Evolutionary conservation across 2,888 invertebrate genomes (phyloP).

Genomic region (Clostera curtula): DNA sequence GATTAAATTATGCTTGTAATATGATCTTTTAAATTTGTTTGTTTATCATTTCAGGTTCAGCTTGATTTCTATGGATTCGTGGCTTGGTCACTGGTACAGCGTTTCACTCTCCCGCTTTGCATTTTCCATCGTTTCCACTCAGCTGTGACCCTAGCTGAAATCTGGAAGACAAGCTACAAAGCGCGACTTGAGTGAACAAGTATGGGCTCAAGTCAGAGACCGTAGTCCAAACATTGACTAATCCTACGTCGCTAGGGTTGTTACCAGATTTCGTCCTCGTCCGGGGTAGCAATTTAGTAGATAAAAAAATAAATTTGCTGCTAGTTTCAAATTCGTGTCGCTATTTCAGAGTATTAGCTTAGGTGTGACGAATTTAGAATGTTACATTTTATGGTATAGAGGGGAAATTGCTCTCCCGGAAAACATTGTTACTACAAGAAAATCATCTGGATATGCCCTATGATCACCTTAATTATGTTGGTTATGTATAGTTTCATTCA

Average conservation of each 20-base stretch:
- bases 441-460: conserved; percentile 30
- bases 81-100: conserved; percentile 94
- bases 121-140: conserved; percentile 98
- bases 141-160: conserved; percentile 94
- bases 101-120: conserved; percentile 93
- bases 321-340: conserved; percentile 51
- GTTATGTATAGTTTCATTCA: conserved; percentile 30
- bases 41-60: conserved; percentile 74
- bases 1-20: neutral
- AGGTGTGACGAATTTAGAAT: conserved; percentile 49
- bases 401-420: conserved; percentile 45
- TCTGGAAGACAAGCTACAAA: conserved; percentile 97
- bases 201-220: conserved; percentile 27
- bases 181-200: conserved; percentile 86
- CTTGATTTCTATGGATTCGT: conserved; percentile 94
- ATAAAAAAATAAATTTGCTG: conserved; percentile 53
- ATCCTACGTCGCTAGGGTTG: conserved; percentile 34
- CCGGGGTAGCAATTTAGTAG: conserved; percentile 64
- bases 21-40: neutral
- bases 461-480: conserved; percentile 38
- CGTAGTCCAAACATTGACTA: conserved; percentile 34
- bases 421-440: conserved; percentile 27
- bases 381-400: conserved; percentile 29
- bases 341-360: conserved; percentile 47
- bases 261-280: conserved; percentile 56